phyloP scores from a whole-genome alignment of 2,888 invertebrate genomes.

The Drosophila suboccidentalis region DNA sequence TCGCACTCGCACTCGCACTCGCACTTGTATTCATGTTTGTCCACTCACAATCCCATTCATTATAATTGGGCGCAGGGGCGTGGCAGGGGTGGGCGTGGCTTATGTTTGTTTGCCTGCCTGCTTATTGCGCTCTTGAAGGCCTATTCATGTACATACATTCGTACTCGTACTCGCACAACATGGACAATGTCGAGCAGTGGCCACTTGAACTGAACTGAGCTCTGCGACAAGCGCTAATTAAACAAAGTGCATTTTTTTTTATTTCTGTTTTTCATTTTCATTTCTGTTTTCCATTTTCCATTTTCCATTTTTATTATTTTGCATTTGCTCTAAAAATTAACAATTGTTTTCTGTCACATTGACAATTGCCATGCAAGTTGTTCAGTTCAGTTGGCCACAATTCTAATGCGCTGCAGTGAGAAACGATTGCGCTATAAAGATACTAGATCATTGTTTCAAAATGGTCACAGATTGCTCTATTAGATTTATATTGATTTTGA shows the following conservation, averaged over 20 bases:
- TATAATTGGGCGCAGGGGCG: slow-evolving; percentile 61
- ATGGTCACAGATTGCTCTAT: too few relatives aligned
- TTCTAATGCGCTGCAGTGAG: slow-evolving; percentile 22
- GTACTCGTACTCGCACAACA: slow-evolving; percentile 36
- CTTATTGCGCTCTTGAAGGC: slow-evolving; percentile 62
- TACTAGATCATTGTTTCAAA: too few relatives aligned
- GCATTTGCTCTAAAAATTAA: slow-evolving; percentile 33
- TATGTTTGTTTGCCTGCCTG: slow-evolving; percentile 52
- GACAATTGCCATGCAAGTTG: slow-evolving; percentile 7
- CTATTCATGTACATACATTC: slow-evolving; percentile 54
- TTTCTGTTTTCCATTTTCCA: background rate
- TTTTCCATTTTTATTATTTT: slow-evolving; percentile 15
- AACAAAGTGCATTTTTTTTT: slow-evolving; percentile 53
- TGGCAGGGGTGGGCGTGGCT: slow-evolving; percentile 47
- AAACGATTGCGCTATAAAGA: background rate
- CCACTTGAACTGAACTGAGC: slow-evolving; percentile 36
- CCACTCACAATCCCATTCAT: slow-evolving; percentile 50
- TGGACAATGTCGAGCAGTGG: slow-evolving; percentile 25
- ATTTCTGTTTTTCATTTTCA: slow-evolving; percentile 1
- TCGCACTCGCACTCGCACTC: background rate
- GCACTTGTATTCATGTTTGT: background rate
- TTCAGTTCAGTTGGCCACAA: slow-evolving; percentile 13
- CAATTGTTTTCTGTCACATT: slow-evolving; percentile 35
- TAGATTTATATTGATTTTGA: too few relatives aligned
- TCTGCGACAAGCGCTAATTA: slow-evolving; percentile 67